Evolutionary conservation across 2,888 invertebrate genomes (phyloP).

Genomic region (Stenolophus ochropezus): DNA sequence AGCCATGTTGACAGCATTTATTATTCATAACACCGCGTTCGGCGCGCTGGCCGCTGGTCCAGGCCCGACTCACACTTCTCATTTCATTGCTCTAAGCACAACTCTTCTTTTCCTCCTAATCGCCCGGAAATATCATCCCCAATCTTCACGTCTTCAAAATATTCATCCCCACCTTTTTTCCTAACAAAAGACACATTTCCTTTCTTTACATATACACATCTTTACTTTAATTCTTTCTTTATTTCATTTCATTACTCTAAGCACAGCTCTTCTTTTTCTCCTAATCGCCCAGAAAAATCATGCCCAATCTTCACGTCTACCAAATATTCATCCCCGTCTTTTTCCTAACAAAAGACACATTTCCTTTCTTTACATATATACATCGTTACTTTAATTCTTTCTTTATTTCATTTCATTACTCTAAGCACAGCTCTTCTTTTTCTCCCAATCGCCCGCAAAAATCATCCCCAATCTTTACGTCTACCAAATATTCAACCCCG

Average conservation of each 20-base stretch:
- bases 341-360: too few species aligned
- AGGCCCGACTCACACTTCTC: neutral
- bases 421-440: neutral
- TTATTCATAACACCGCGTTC: slow-evolving; percentile 56
- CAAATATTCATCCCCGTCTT: too few species aligned
- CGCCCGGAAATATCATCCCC: neutral
- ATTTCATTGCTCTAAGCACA: neutral
- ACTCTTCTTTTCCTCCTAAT: neutral
- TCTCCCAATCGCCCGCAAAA: neutral
- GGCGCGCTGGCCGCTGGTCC: neutral
- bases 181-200: too few species aligned
- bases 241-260: neutral
- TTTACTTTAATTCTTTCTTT: too few species aligned
- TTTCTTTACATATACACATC: too few species aligned
- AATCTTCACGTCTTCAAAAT: too few species aligned
- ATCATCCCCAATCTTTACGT: too few species aligned
- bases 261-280: neutral
- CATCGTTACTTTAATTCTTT: too few species aligned
- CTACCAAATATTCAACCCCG: too few species aligned
- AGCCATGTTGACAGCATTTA: slow-evolving; percentile 58
- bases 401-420: neutral
- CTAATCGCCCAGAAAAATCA: neutral
- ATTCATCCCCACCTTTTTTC: too few species aligned
- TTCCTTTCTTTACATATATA: too few species aligned
- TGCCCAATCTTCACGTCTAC: too few species aligned